Evolutionary conservation across 2,113 vertebrate species (phyloP).

Genomic region (Melospiza georgiana): DNA sequence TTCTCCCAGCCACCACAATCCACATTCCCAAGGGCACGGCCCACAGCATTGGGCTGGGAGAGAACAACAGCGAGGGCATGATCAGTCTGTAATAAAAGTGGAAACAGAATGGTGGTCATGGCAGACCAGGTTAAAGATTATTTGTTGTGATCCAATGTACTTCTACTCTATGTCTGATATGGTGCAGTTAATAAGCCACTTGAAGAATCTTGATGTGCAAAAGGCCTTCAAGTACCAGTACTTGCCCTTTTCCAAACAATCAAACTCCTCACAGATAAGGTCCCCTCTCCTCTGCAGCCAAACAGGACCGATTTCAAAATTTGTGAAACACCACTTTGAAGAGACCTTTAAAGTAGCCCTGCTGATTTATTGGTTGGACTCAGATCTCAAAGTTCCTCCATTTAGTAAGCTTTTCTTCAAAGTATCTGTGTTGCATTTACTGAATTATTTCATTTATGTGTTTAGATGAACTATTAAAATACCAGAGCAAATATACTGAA

Average conservation of each 20-base stretch:
- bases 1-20: not conserved
- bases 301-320: not conserved
- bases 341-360: not conserved
- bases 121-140: not conserved
- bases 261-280: not conserved
- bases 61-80: not conserved
- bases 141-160: not conserved
- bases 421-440: not conserved
- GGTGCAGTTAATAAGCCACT: not conserved
- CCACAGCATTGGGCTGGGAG: not conserved
- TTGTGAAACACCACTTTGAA: not conserved
- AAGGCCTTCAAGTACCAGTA: not conserved
- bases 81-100: not conserved
- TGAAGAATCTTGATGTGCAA: not conserved
- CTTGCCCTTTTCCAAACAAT: not conserved
- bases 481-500: not conserved
- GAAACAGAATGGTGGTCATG: not conserved
- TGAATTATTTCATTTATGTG: not conserved
- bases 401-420: not conserved
- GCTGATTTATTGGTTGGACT: not conserved
- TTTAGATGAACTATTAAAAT: not conserved
- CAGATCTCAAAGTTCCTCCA: not conserved
- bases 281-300: not conserved
- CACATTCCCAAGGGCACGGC: accelerated
- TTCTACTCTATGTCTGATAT: not conserved